These are phyloP conservation scores for Otus scops DNA, from an alignment of 2,797 vertebrate species.

Conservation along the genomic window DNA sequence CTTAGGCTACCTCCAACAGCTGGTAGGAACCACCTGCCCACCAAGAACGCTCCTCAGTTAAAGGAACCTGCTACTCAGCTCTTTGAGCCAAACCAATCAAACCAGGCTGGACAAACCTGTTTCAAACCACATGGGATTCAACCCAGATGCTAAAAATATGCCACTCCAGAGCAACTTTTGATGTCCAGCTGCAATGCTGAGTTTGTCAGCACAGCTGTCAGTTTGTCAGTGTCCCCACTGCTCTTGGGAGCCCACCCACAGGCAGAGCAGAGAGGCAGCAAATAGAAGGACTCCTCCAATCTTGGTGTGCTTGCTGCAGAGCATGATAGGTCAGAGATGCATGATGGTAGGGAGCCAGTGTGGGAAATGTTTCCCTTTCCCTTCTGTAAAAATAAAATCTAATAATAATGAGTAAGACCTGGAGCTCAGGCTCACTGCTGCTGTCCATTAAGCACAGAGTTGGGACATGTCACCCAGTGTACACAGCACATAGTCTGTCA, in stretches of 20 bases:
- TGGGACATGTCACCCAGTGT: background rate
- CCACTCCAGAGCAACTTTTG: background rate
- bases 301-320: background rate
- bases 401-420: background rate
- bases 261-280: background rate
- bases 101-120: background rate
- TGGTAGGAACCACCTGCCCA: background rate
- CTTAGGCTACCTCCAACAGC: background rate
- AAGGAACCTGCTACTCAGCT: accelerated
- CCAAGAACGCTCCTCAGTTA: background rate
- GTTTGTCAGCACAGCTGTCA: background rate
- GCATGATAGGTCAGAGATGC: background rate
- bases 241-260: background rate
- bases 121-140: background rate
- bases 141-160: background rate
- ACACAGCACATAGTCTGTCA: background rate
- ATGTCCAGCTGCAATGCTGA: background rate
- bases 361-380: background rate
- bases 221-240: too few relatives aligned
- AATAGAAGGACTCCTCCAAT: background rate
- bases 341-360: background rate
- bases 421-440: background rate
- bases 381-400: background rate
- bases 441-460: background rate
- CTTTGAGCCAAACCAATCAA: background rate